Base-by-base conservation (phyloP, 92 coral and sea anemone genomes). In the Bergia sp. region DNA sequence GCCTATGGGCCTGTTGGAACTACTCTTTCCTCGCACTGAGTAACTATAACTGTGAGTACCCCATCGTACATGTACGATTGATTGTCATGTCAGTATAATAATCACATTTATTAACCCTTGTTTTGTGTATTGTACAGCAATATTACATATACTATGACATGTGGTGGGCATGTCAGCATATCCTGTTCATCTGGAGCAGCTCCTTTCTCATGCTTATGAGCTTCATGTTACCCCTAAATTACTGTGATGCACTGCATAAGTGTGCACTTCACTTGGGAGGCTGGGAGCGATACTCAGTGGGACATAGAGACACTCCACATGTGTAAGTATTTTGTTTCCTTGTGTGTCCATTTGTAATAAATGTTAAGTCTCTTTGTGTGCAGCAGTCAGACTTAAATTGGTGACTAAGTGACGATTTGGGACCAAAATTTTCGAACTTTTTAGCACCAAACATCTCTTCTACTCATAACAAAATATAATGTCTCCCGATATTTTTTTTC, bases 161-260 rank as follows among this genome's bases (percentile, higher is more conserved):
- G 90, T 96, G 97, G 99, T 97, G 99, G 99, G 98, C 99, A 1
- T 91, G 98, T 67, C 99, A 97, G 66, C 99, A 97, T 81, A 95
- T 94, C 36, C 58, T 97, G 73, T 96, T 97, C 79, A 93, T 97
- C 37, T 97, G 99, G 99, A 81, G 93, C 69, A 94, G 99, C 87
- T 96, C 98, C 10, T 91, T 97, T 57, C 89, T 95, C 20, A 93
- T 95, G 96, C 93, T 97, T 73, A 92, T 95, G 98, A 96, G 92
- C 81, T 97, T 91, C 77, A 88, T 95, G 94, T 90, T 95, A 85
- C 99, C 99, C 36, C 90, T 97, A 61, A 90, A 85, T 82, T 96
- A 97, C 89, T 97, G 99, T 83, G 98, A 97, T 76, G 96, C 98
- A 21, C 88, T 97, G 57, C 97, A 94, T 90, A 94, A 94, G 91